Evolutionary conservation across 2,888 invertebrate species (phyloP).

Genomic region (Entomobrya proxima): DNA sequence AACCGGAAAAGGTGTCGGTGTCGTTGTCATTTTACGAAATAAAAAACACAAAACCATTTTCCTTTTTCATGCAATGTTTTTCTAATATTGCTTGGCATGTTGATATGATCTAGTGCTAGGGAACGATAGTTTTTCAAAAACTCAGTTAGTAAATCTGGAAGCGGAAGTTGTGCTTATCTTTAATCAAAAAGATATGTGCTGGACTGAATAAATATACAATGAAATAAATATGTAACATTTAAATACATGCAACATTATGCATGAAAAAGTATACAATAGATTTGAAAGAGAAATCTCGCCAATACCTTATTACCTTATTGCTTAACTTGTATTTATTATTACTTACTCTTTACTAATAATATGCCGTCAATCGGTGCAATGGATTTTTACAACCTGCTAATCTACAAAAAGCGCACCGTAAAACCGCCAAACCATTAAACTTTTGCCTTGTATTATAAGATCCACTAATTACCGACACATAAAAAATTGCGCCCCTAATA

Average conservation of each 20-base stretch:
- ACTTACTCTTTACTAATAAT: too few relatives aligned
- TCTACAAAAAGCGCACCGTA: constrained; percentile 36
- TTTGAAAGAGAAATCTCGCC: too few relatives aligned
- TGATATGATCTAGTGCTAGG: too few relatives aligned
- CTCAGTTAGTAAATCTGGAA: neutral
- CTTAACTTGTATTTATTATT: too few relatives aligned
- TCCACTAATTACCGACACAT: neutral
- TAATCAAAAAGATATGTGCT: neutral
- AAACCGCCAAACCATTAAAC: constrained; percentile 15
- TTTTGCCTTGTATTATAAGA: neutral
- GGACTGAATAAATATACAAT: constrained; percentile 2
- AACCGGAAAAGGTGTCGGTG: too few relatives aligned
- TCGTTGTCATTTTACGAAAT: too few relatives aligned
- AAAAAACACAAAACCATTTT: too few relatives aligned
- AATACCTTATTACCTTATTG: too few relatives aligned
- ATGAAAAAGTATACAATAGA: too few relatives aligned
- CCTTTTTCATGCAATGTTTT: too few relatives aligned
- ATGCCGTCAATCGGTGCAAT: constrained; percentile 9
- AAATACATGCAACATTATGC: too few relatives aligned
- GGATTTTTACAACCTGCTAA: constrained; percentile 2
- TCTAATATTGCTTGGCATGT: too few relatives aligned
- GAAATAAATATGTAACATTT: neutral
- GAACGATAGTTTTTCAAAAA: neutral
- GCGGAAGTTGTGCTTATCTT: constrained; percentile 54
- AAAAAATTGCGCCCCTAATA: constrained; percentile 14